Conservation (phyloP, 2,797 vertebrate species). For the Clarias platycephalus region DNA sequence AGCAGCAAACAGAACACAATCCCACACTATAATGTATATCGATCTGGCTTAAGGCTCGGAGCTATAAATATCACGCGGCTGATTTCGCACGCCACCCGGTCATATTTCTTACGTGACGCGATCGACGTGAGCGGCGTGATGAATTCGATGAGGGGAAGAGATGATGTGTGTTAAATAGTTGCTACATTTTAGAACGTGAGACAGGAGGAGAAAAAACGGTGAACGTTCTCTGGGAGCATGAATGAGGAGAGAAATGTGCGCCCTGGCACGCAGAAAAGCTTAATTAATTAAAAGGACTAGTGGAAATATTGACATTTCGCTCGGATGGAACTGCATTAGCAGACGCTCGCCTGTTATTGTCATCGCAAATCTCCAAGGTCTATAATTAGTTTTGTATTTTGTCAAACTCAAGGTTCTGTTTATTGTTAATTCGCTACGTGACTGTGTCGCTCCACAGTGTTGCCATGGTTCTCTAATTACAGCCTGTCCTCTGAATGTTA, state of each 20-base stretch:
- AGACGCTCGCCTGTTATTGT: constrained; percentile 52
- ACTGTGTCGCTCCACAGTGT: constrained; percentile 65
- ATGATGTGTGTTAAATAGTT: constrained; percentile 31
- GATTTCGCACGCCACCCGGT: constrained; percentile 41
- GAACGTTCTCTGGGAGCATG: constrained; percentile 13
- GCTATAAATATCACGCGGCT: constrained; percentile 38
- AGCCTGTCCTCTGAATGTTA: constrained; percentile 68
- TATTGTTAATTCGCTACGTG: constrained; percentile 69
- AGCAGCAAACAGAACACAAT: constrained; percentile 30
- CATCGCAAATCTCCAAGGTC: constrained; percentile 47
- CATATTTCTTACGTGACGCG: constrained; percentile 18
- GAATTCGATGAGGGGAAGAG: constrained; percentile 31
- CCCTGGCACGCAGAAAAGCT: constrained; percentile 1
- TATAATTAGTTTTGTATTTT: constrained; percentile 73
- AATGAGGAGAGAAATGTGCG: constrained; percentile 3
- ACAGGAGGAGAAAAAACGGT: neutral
- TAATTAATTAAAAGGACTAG: constrained; percentile 45
- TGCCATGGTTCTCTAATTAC: constrained; percentile 68
- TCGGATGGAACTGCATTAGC: constrained; percentile 62
- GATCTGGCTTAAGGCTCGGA: constrained; percentile 38
- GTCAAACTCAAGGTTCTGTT: constrained; percentile 67
- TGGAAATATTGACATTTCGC: constrained; percentile 57
- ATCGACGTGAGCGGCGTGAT: constrained; percentile 18
- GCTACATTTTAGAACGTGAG: constrained; percentile 19
- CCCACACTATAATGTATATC: constrained; percentile 40